Evolutionary conservation across 2,113 vertebrate species (phyloP).

Genomic region (Phyllostomus discolor): DNA sequence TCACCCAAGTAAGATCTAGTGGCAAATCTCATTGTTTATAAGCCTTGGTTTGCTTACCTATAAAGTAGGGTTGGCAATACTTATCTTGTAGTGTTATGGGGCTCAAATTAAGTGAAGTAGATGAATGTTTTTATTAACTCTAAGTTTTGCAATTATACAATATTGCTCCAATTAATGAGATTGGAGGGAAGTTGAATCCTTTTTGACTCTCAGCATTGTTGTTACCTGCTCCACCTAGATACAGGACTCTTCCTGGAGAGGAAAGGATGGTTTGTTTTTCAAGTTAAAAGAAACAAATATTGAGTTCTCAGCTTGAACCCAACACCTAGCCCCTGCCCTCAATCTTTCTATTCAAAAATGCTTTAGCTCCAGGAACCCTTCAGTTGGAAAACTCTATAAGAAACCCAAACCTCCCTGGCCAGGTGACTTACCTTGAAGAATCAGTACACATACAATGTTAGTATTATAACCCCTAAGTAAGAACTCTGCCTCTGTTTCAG

Average conservation of each 20-base stretch:
- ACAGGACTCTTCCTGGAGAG: neutral
- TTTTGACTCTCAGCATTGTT: neutral
- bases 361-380: neutral
- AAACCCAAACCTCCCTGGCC: neutral
- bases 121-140: neutral
- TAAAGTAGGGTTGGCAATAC: neutral
- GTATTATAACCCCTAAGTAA: constrained; percentile 59
- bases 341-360: neutral
- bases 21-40: neutral
- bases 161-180: neutral
- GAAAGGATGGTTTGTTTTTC: neutral
- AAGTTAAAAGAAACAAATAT: neutral
- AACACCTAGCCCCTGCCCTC: neutral
- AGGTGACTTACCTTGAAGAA: neutral
- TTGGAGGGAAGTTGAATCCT: neutral
- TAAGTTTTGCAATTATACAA: neutral
- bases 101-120: neutral
- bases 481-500: constrained; percentile 53
- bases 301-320: neutral
- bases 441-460: neutral
- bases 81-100: neutral
- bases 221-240: neutral
- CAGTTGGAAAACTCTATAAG: neutral
- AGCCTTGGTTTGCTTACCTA: neutral
- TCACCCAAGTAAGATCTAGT: neutral